These are phyloP conservation scores for Stratiomys singularior DNA, from an alignment of 2,888 invertebrate genomes.

Conservation along the genomic window DNA sequence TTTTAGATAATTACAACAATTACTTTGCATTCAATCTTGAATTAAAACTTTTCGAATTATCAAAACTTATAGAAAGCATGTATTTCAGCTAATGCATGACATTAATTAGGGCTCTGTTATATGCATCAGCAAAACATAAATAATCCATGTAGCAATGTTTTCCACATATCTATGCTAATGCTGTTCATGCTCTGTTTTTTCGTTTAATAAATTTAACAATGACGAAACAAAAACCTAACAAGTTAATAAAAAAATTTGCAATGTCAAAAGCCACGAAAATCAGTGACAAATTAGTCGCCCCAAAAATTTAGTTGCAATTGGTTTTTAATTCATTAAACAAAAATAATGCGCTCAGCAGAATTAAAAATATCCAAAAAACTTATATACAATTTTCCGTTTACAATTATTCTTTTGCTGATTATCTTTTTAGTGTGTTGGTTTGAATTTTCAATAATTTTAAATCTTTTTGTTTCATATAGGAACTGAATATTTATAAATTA, in stretches of 20 bases:
- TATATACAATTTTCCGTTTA: constrained; percentile 41
- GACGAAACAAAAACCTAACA: constrained; percentile 34
- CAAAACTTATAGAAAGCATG: no score
- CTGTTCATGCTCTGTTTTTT: constrained; percentile 49
- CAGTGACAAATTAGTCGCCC: background rate
- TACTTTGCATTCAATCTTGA: no score
- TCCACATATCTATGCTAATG: constrained; percentile 35
- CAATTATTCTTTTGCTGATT: no score
- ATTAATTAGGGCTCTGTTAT: constrained; percentile 51
- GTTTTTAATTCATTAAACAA: background rate
- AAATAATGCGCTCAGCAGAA: constrained; percentile 43
- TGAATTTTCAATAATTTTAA: constrained; percentile 47
- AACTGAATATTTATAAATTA: constrained; percentile 41
- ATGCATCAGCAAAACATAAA: constrained; percentile 30
- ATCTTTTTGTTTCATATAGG: constrained; percentile 33
- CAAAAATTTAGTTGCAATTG: background rate
- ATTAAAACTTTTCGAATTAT: no score
- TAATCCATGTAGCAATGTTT: constrained; percentile 3
- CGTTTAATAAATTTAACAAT: constrained; percentile 43
- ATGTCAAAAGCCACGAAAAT: constrained; percentile 9
- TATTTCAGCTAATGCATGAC: no score
- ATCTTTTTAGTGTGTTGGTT: background rate
- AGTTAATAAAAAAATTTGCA: constrained; percentile 17
- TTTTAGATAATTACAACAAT: no score
- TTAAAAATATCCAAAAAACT: constrained; percentile 50